A percentile compares a stretch with the other conserved stretches of the same genome.
Evolutionary conservation across 2,797 vertebrate genomes (phyloP).

Genomic region (Silurus lanzhouensis): DNA sequence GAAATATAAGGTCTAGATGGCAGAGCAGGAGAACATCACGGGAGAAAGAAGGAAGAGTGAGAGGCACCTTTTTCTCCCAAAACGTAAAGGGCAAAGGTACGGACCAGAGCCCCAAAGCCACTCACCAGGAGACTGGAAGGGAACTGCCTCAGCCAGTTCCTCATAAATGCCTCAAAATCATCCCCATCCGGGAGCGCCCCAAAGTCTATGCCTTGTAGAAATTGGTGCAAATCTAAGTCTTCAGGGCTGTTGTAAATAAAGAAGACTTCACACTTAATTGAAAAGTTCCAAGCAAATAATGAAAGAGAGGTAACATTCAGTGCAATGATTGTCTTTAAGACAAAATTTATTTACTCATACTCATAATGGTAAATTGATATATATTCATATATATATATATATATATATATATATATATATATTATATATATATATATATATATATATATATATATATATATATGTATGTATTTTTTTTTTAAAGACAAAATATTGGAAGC

Average conservation of each 20-base stretch:
- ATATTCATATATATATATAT: too few species aligned
- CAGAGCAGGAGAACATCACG: conserved; percentile 37
- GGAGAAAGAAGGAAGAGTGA: conserved; percentile 58
- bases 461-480: conserved; percentile 57
- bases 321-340: conserved; percentile 89
- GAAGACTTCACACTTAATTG: conserved; percentile 97
- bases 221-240: conserved; percentile 89
- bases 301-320: conserved; percentile 91
- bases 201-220: conserved; percentile 91
- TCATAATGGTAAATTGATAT: conserved; percentile 60
- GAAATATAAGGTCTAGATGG: conserved; percentile 45
- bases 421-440: too few species aligned
- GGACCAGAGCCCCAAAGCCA: conserved; percentile 72
- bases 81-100: conserved; percentile 65
- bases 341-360: conserved; percentile 84
- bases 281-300: conserved; percentile 86
- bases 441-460: too few species aligned
- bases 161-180: conserved; percentile 83
- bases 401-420: too few species aligned
- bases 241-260: conserved; percentile 91
- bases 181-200: conserved; percentile 86
- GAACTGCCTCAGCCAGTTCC: conserved; percentile 84
- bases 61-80: conserved; percentile 55
- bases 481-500: conserved; percentile 89
- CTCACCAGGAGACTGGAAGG: conserved; percentile 80